Percentiles rank a stretch among this genome's conserved stretches.
Evolutionary conservation across 2,113 vertebrate species (phyloP).

Genomic region (Xenopus laevis): DNA sequence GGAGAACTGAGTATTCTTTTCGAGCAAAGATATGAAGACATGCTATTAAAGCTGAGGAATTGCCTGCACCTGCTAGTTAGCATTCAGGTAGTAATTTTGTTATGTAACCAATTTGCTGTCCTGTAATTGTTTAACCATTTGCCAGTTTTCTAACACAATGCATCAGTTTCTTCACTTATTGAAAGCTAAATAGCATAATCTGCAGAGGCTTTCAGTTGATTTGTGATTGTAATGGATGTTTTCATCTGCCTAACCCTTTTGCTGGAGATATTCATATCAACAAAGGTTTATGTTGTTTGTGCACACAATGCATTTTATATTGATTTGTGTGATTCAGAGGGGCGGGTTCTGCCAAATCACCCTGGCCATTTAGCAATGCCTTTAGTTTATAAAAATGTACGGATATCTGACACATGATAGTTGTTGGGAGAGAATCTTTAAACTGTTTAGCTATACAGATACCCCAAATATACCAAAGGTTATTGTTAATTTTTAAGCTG

Average conservation of each 20-base stretch:
- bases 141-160: constrained; percentile 24
- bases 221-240: constrained; percentile 39
- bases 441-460: no score
- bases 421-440: no score
- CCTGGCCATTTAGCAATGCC: no score
- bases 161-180: constrained; percentile 33
- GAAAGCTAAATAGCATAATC: constrained; percentile 39
- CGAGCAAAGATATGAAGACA: neutral
- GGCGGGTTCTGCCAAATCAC: no score
- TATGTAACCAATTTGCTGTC: constrained; percentile 39
- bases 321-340: constrained; percentile 10
- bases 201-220: constrained; percentile 29
- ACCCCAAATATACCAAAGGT: no score
- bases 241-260: constrained; percentile 34
- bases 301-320: constrained; percentile 9
- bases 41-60: constrained; percentile 5
- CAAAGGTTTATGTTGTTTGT: constrained; percentile 13
- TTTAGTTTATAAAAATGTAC: no score
- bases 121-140: constrained; percentile 42
- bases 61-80: constrained; percentile 32
- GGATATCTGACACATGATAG: no score
- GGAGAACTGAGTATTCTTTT: neutral
- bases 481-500: no score
- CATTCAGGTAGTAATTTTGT: constrained; percentile 28
- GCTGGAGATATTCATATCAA: constrained; percentile 24